phyloP scores from a whole-genome alignment of 1,140 invertebrate species.

The Hylaeus anthracinus region DNA sequence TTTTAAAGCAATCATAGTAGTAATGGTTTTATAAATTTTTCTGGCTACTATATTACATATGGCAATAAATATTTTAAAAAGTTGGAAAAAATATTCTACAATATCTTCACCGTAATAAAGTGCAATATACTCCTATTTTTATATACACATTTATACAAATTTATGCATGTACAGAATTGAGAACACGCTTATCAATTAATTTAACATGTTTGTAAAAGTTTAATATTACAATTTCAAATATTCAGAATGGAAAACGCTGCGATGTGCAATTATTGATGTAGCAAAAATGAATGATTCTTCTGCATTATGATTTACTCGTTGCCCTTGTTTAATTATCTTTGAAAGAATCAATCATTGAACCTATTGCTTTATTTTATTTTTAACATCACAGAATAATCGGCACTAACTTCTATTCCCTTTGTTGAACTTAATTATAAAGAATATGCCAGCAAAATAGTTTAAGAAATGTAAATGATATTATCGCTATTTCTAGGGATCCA shows the following conservation, averaged over 20 bases:
- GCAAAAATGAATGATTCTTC: constrained; percentile 10
- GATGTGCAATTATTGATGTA: constrained; percentile 1
- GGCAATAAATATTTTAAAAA: constrained; percentile 55
- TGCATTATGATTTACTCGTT: constrained; percentile 15
- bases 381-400: constrained; percentile 8
- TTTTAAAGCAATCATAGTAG: constrained; percentile 47
- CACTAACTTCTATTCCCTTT: background rate
- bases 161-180: constrained; percentile 42
- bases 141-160: constrained; percentile 44
- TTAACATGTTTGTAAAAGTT: constrained; percentile 38
- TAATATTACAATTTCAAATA: constrained; percentile 32
- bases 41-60: constrained; percentile 37
- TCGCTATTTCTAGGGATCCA: background rate
- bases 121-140: constrained; percentile 26
- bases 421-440: background rate
- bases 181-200: constrained; percentile 34
- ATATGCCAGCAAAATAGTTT: background rate
- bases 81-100: constrained; percentile 45
- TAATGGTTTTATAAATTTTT: constrained; percentile 41
- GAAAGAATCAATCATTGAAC: constrained; percentile 12
- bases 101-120: constrained; percentile 36
- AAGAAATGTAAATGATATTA: constrained; percentile 7
- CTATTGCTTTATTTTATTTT: constrained; percentile 36
- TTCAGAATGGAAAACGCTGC: background rate
- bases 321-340: constrained; percentile 1